Conservation (phyloP, 2,888 invertebrate genomes). For the Orthosia gothica region DNA sequence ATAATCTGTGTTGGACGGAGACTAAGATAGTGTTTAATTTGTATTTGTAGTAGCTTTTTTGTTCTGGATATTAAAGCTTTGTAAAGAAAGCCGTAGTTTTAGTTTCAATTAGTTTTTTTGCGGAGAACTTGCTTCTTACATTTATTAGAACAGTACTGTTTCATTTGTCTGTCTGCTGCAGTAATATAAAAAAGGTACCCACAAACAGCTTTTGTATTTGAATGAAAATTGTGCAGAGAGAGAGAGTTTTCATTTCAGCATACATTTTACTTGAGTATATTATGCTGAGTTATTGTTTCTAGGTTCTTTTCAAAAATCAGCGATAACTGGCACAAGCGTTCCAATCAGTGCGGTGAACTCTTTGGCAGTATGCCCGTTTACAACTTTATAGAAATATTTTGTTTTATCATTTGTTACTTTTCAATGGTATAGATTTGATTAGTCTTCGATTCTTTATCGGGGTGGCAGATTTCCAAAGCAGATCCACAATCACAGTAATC, state of each 20-base stretch:
- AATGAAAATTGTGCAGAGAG: constrained; percentile 40
- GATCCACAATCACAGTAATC: not conserved
- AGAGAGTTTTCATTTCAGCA: constrained; percentile 30
- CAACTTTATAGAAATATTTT: constrained; percentile 55
- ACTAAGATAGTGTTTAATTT: constrained; percentile 67
- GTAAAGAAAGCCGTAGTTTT: constrained; percentile 45
- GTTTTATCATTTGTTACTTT: constrained; percentile 64
- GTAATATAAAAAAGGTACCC: constrained; percentile 27
- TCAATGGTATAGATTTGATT: constrained; percentile 35
- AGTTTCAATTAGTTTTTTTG: constrained; percentile 45
- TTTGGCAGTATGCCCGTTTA: constrained; percentile 44
- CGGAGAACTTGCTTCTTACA: constrained; percentile 19
- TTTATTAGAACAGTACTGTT: constrained; percentile 43
- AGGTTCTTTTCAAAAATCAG: constrained; percentile 31
- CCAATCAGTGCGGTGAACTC: constrained; percentile 54
- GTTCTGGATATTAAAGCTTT: constrained; percentile 55
- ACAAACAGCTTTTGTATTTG: constrained; percentile 42
- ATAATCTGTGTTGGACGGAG: constrained; percentile 64
- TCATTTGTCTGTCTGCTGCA: constrained; percentile 42
- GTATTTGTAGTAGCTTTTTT: constrained; percentile 53
- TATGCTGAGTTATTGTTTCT: constrained; percentile 32
- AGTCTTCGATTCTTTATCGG: constrained; percentile 19
- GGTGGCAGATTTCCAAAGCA: constrained; percentile 41
- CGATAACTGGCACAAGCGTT: constrained; percentile 45
- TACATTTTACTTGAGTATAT: constrained; percentile 26